Evolutionary conservation across 2,888 invertebrate species (phyloP), one percentile per base, ranked within the genome.

Genomic region (Drosophila stalkeri): DNA sequence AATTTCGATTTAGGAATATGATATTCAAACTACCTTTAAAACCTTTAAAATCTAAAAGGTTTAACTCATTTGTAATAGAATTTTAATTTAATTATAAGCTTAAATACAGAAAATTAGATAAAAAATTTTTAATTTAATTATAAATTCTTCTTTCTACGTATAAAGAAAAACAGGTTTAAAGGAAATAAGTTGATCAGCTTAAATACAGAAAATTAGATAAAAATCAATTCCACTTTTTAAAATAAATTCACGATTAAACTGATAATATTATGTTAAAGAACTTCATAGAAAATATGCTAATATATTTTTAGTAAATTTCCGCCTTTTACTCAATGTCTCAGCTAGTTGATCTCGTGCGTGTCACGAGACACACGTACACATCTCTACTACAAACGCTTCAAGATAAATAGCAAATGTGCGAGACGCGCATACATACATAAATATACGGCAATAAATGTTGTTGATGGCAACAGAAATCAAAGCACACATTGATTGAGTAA

Each of bases 401-500:
- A 41, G 39, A 63, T 41, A 56, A 64, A 67, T 31, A 39, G 35
- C 62, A 55, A 73, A 77, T 61, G 59, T 20, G 64, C 56, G 72
- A 64, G 62, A 62, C 60, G 59, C 65, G 51, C 67, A 73, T 44
- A 72, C 67, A 73, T 44, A 72, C 79, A 85, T 77, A 87, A 77
- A 86, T 74, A 86, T 82, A 82, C 69, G 72, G 65, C 80, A 81
- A 82, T 73, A 86, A 88, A 72, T 81, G 82, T 71, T 84, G 81
- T 43, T 67, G 81, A 83, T 76, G 78, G 72, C 67, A 82, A 70
- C 63, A 65, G 82, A 72, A 80, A 81, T 78, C 76, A 75, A 86
- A 89, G 71, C 72, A 72, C 79, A 69, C 57, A 49, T 51, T 56
- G 86, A 86, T 86, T 87, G 88, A 90, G 89, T 89, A 87, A 87